Conservation (phyloP, 2,113 vertebrate genomes). For the Oostethus manadensis region DNA sequence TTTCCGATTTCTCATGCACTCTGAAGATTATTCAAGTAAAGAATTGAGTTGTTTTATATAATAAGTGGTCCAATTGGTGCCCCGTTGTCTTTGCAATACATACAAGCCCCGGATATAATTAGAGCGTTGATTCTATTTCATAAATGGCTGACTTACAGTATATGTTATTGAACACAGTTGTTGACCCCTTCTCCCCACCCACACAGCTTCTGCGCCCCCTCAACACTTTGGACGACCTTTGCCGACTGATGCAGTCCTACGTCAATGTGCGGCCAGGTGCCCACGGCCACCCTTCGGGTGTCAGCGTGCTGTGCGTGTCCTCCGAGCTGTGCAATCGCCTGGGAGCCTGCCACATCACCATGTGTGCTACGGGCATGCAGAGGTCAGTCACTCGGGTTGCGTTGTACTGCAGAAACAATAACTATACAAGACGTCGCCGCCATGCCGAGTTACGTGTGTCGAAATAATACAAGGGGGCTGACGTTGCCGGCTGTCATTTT, state of each 20-base stretch:
- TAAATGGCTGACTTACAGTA: too few species aligned
- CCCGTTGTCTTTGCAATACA: too few species aligned
- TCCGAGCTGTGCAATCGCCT: conserved; percentile 94
- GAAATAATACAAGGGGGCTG: too few species aligned
- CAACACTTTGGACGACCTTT: conserved; percentile 95
- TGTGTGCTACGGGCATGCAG: conserved; percentile 95
- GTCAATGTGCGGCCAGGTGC: conserved; percentile 69
- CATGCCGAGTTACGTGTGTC: too few species aligned
- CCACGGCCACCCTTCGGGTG: conserved; percentile 71
- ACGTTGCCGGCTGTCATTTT: conserved; percentile 1
- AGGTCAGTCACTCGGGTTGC: conserved; percentile 70
- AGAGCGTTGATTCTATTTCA: too few species aligned
- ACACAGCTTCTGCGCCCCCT: conserved; percentile 90
- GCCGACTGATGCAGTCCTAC: conserved; percentile 88
- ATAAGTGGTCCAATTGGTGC: too few species aligned
- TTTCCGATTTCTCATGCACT: background rate
- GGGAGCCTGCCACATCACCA: conserved; percentile 89
- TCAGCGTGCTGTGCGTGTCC: conserved; percentile 84
- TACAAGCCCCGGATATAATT: too few species aligned
- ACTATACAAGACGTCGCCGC: too few species aligned
- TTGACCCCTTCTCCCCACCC: conserved; percentile 11
- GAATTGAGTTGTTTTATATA: too few species aligned
- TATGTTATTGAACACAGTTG: background rate
- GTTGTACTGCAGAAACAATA: too few species aligned
- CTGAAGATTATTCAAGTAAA: too few species aligned